Base-by-base conservation (phyloP, 2,888 invertebrate species). In the Barypeithes pellucidus region DNA sequence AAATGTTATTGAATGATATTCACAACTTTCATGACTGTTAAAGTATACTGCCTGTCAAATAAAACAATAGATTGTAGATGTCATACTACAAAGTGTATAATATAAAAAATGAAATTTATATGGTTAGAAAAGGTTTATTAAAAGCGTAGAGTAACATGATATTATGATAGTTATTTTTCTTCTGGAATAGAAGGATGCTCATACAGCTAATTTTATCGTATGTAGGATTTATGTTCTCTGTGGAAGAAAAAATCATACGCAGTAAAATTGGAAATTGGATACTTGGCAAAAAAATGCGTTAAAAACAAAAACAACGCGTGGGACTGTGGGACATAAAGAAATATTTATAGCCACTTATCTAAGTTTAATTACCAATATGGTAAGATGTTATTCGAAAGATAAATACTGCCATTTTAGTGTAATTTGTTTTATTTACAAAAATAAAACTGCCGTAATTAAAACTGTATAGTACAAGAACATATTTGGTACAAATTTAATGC, bases 211-310 rank as follows among this genome's bases (percentile, higher is more conserved):
- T 63, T 63, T 75, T 59, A 75, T 75, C 67, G 71, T 75, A 41
- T 62, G 54, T 16, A 63, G 47, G 52, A 66, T 72, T 72, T 72
- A 72, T 72, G 50, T 18, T 66, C 41, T 14, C 18, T 20, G 24
- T 16, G 16, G 14, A 54, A 57, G 45, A 47, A 72, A 72, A 72
- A 72, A 47, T 47, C 52, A 20, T 39, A 61, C 61, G 74, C 71
- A 74, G 71, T 74, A 71, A 66, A 71, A 71, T 71, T 70, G 71
- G 74, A 74, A 74, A 71, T 61, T 57, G 43, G 61, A 74, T 71
- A 74, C 66, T 52, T 41, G 41, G 36, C 39, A 29, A 72, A 67
- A 67, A 72, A 67, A 16, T 66, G 60, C 36, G 43, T 41, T 57
- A 71, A 71, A 36, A 70, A 20, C 33, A 33, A 43, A 65, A 63